A percentile compares a stretch with the other conserved stretches of the same genome.
Conservation (phyloP, 2,888 invertebrate species). For the Zygogramma bicolorata region DNA sequence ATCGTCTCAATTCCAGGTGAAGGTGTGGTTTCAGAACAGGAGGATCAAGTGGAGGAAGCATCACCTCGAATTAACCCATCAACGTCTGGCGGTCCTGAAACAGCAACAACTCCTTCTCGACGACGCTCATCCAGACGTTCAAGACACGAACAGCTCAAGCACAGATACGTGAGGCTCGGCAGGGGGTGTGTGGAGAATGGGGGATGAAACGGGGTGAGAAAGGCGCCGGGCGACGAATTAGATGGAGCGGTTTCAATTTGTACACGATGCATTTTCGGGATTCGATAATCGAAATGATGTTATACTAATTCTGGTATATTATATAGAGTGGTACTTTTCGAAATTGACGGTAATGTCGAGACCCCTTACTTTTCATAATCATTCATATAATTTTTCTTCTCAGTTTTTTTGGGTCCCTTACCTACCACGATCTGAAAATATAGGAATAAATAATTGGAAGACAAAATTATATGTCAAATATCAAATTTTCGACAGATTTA, state of each 20-base stretch:
- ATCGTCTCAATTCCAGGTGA: constrained; percentile 72
- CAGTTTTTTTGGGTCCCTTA: no score
- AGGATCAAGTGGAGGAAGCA: constrained; percentile 97
- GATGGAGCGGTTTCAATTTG: background rate
- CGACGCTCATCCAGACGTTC: constrained; percentile 67
- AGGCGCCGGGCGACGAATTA: background rate
- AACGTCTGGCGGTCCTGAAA: constrained; percentile 77
- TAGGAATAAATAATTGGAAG: no score
- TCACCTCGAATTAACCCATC: constrained; percentile 92
- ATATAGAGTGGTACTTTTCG: no score
- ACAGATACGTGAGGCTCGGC: constrained; percentile 57
- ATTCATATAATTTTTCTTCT: no score
- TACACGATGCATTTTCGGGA: background rate
- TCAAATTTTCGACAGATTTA: no score
- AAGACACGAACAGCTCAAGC: constrained; percentile 67
- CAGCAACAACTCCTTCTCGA: constrained; percentile 68
- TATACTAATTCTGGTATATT: no score
- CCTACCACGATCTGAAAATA: no score
- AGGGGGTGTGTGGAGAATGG: background rate
- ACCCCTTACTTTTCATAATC: no score
- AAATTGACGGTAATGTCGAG: no score
- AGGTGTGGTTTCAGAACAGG: constrained; percentile 94
- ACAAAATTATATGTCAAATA: no score
- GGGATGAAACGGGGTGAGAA: background rate
- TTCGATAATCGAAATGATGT: background rate